Conservation (phyloP, 2,888 invertebrate genomes). For the Clistopyga incitator region DNA sequence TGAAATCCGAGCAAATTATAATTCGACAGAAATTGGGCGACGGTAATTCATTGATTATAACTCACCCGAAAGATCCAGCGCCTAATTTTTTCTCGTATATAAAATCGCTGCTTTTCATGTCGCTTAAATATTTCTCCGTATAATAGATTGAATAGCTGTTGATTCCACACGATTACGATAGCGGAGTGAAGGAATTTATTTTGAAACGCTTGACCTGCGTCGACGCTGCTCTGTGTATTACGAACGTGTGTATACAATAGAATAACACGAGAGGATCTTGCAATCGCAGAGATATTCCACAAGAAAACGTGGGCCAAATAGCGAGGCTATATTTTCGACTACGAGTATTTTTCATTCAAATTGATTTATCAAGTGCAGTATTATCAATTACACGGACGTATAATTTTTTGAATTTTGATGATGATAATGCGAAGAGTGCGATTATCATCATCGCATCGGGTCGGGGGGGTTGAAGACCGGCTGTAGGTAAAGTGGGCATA, state of each 20-base stretch:
- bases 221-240: not conserved
- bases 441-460: no score
- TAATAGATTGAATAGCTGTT: not conserved
- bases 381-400: no score
- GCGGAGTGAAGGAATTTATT: not conserved
- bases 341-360: no score
- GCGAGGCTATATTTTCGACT: not conserved
- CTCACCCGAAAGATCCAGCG: constrained; percentile 68
- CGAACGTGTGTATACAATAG: constrained; percentile 8
- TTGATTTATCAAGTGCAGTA: no score
- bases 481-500: no score
- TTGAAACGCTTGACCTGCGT: not conserved
- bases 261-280: not conserved
- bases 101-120: constrained; percentile 59
- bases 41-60: not conserved
- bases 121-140: not conserved
- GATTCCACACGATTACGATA: not conserved
- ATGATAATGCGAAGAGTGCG: no score
- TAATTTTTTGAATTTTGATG: no score
- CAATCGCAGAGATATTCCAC: not conserved
- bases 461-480: no score
- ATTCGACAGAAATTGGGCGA: not conserved
- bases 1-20: not conserved
- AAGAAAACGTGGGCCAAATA: not conserved
- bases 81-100: constrained; percentile 66